Evolutionary conservation across 2,888 invertebrate genomes (phyloP), one percentile per base, ranked within the genome.

Genomic region (Pristionchus japonicus): DNA sequence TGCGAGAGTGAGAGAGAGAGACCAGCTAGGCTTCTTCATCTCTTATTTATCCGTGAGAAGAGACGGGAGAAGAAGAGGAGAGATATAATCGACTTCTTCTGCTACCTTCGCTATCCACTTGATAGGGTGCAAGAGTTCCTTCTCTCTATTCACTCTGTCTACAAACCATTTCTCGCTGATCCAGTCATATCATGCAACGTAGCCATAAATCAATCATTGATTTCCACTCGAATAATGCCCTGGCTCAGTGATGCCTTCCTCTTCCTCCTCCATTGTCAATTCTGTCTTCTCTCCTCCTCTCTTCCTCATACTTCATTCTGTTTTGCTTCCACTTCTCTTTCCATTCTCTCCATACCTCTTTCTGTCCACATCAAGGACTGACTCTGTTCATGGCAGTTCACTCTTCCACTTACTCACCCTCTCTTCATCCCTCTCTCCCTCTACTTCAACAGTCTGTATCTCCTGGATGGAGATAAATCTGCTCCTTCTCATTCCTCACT

Each of bases 11-110:
- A 43, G 74, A 20, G 74, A 74, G n/a, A 84, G 85, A 52, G 49
- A 49, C 49, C 85, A 40, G 47, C 85, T 85, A 49, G 82, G 77
- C 77, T 77, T 85, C 85, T 64, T 85, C 85, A 85, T 85, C 40
- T 85, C 85, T 85, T 85, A 85, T 85, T 85, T 85, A 85, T 85
- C 85, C 43, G 40, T 64, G 49, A 64, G 77, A 77, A 77, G 77
- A 77, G 77, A 77, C 77, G 77, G 77, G 43, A 43, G 43, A 47
- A 43, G 43, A 43, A 52, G 64, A 85, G 43, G 40, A 37, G 34
- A 61, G 31, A 85, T 85, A 47, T 85, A 85, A 85, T 85, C 85
- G 85, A 85, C 85, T 83, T 83, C 34, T 83, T 49, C 37, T 27
- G 34, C 52, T 37, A 83, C 57, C 34, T 49, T 34, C 47, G 9